Evolutionary conservation across 2,113 vertebrate species (phyloP), one percentile per base, ranked within the genome.

Genomic region (Lagopus leucura): DNA sequence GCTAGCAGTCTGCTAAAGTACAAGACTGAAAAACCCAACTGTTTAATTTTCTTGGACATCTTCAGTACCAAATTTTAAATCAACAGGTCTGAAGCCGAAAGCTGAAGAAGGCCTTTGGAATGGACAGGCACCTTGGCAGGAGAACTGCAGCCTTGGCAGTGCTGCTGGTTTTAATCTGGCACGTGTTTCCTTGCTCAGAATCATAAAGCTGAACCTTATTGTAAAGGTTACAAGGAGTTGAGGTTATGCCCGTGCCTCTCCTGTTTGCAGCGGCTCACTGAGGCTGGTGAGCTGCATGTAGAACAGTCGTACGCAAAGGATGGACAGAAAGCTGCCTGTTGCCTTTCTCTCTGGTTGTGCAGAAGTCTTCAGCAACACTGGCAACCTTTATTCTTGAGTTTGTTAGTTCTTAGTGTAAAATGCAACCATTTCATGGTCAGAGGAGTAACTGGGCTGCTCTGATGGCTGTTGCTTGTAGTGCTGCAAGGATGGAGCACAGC

Each of bases 221-320:
- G 11, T 36, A 43, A 42, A 45, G 0, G 0, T 55, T 6, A 7
- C 0, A 0, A 86, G 19, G 32, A 3, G 21, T 74, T 43, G 15
- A 6, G 1, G 0, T 24, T 13, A 34, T n/a, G 36, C 16, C 20
- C 10, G 30, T 69, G 80, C 18, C 43, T 45, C 22, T 36, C 25
- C 52, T 13, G 1, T 1, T 2, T 4, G 1, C 5, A 30, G 54
- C 7, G 36, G 42, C 8, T 57, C 48, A 50, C 43, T 42, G 50
- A 63, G 40, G 11, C 48, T 15, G 5, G 25, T 2, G 1, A 40
- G 25, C 7, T 2, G 0, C 0, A 0, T 1, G 22, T 27, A 14
- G 36, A 67, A 13, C 70, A 18, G 6, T 11, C 0, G 0, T 10
- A 5, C 2, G 5, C 10, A 3, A 71, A 50, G 22, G 24, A 50